Evolutionary conservation across 2,888 invertebrate genomes (phyloP), one percentile per base, ranked within the genome.

Genomic region (Drosophila histrio): DNA sequence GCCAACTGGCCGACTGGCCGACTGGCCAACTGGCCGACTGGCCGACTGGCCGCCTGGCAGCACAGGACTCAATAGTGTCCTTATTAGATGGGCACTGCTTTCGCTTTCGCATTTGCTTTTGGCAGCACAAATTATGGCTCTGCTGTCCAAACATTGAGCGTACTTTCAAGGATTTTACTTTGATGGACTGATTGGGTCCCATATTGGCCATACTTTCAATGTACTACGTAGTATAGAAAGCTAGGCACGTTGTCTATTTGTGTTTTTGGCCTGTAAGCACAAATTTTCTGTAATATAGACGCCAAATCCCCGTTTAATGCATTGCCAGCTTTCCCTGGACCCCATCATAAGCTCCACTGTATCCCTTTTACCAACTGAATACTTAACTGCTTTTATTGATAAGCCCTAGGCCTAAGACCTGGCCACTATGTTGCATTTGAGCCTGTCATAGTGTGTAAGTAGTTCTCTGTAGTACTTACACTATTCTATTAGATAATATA

Each of bases 91-190:
- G 22, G 43, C 74, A 36, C 41, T 36, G 32, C 41, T 59, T 50
- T 38, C 38, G n/a, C 58, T 58, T 30, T 22, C 21, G 6, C 65
- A 39, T 53, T 69, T 81, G 87, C 69, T 77, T 83, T 87, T 86
- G 87, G 87, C 81, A 81, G 84, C 72, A 87, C 71, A 81, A 81
- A 81, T 81, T 87, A 81, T 81, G 84, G 74, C 57, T 26, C 53
- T 63, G 57, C 56, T 70, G 62, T 70, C 57, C 60, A 60, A 77
- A 65, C 74, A 78, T 46, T 61, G 53, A 52, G 39, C 47, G 47
- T 21, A 49, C 44, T 58, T 65, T 75, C 57, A 62, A 76, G 77
- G 77, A 72, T 56, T 59, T 52, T 59, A 41, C 75, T 56, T 49
- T 74, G 66, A 76, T 71, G 53, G 57, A 75, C 76, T 75, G 76